Evolutionary conservation across 2,797 vertebrate species (phyloP), one percentile per base, ranked within the genome.

Genomic region (Lepus townsendii): DNA sequence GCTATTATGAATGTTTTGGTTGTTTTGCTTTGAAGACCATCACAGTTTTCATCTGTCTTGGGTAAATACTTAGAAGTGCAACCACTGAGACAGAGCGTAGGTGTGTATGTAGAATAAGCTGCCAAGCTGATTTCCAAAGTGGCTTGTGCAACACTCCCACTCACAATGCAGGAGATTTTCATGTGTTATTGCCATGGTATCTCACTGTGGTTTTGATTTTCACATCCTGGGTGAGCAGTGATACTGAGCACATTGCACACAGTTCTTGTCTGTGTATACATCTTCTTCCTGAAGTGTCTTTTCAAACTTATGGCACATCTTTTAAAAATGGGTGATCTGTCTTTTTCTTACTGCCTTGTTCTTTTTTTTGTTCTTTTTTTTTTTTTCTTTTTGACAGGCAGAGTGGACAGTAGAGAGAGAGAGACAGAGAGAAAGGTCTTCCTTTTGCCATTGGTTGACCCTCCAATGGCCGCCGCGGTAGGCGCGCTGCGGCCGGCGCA

Each of bases 291-390:
- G 30, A 86, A 87, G 50, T 75, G n/a, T 69, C 54, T 62, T 76
- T 87, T 75, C 68, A 82, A 62, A 69, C 69, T 47, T 82, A 42
- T 7, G 24, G 17, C 76, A 77, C 47, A 65, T 73, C 78, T n/a
- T 16, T 4, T 19, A 86, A 85, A 72, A 66, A 32, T 50, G 32
- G 13, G 47, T 68, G 24, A 30, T 82, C 62, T 82, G 3, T 57
- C 54, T 66, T 87, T 80, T 91, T 91, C 68, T 65, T 65, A 72
- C 22, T 76, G 50, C 80, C 80, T 82, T 27, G 75, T 54, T 50
- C 22, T 71, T 35, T 50, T 35, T 35, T 35, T 35, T n/a, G n/a
- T 35, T 35, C 35, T 35, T 35, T 35, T 35, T 35, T 32, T 32
- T 32, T 32, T 32, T 32, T 32, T 32, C 32, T 32, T 32, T 32